Evolutionary conservation across 92 coral and sea anemone genomes (phyloP).

Genomic region (Heliopora coerulea): DNA sequence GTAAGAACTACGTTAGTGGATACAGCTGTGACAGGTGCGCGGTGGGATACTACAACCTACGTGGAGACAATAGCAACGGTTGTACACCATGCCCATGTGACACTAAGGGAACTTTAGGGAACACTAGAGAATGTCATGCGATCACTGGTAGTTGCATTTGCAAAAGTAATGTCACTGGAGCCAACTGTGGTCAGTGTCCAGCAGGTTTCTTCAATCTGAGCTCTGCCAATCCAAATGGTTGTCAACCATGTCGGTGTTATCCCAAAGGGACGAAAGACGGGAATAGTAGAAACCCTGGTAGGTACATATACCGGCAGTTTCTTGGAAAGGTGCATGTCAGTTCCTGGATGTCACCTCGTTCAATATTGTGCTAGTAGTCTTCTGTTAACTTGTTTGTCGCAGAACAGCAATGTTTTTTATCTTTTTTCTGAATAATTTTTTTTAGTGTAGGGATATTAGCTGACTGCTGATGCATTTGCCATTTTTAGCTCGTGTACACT

Average conservation of each 20-base stretch:
- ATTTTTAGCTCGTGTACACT: too few relatives aligned
- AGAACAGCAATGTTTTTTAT: too few relatives aligned
- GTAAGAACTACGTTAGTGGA: constrained; percentile 72
- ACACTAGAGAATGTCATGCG: constrained; percentile 68
- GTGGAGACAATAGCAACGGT: constrained; percentile 64
- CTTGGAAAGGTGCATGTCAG: neutral
- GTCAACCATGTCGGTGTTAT: constrained; percentile 74
- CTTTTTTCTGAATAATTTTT: too few relatives aligned
- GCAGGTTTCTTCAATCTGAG: constrained; percentile 72
- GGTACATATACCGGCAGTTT: neutral
- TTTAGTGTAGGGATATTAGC: too few relatives aligned
- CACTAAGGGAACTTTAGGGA: constrained; percentile 75
- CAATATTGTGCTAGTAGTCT: neutral
- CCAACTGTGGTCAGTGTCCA: constrained; percentile 72
- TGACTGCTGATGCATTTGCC: too few relatives aligned
- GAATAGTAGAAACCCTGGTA: constrained; percentile 57
- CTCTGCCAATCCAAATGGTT: constrained; percentile 75
- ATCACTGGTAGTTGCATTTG: constrained; percentile 86
- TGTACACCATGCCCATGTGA: constrained; percentile 82
- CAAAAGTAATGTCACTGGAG: constrained; percentile 72
- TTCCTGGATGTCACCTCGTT: neutral
- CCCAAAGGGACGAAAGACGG: constrained; percentile 81
- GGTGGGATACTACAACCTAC: constrained; percentile 70
- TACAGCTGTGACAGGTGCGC: constrained; percentile 74
- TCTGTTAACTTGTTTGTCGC: too few relatives aligned